Conservation (phyloP, 2,797 vertebrate species). For the Danio choprae region DNA sequence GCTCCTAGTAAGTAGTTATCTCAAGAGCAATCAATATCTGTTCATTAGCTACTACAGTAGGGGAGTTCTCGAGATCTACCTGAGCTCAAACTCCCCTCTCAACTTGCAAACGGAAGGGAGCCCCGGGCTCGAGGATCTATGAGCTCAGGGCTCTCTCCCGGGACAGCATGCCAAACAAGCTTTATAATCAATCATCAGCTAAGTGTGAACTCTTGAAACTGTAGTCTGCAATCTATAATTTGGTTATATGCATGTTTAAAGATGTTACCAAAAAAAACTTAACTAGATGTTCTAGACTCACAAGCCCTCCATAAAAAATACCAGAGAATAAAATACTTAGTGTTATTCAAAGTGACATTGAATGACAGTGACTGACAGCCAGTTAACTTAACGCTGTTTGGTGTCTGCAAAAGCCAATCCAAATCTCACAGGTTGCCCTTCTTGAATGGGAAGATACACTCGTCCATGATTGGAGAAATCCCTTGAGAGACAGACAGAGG, state of each 20-base stretch:
- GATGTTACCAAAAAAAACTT: neutral
- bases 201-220: too few species aligned
- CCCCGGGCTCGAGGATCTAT: too few species aligned
- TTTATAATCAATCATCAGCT: too few species aligned
- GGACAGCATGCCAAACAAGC: too few species aligned
- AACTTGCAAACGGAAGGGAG: too few species aligned
- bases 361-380: constrained; percentile 10
- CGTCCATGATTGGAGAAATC: constrained; percentile 57
- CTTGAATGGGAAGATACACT: constrained; percentile 40
- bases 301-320: neutral
- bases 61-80: too few species aligned
- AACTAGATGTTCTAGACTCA: neutral
- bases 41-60: too few species aligned
- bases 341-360: neutral
- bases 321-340: constrained; percentile 9
- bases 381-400: constrained; percentile 12
- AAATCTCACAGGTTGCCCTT: constrained; percentile 47
- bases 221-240: neutral
- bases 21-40: too few species aligned
- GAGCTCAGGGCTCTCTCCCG: too few species aligned
- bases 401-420: constrained; percentile 21
- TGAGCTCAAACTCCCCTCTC: too few species aligned
- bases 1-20: too few species aligned
- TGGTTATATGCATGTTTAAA: neutral
- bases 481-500: constrained; percentile 61